Evolutionary conservation across 1,140 invertebrate species (phyloP).

Genomic region (Drosophila tsacasi): DNA sequence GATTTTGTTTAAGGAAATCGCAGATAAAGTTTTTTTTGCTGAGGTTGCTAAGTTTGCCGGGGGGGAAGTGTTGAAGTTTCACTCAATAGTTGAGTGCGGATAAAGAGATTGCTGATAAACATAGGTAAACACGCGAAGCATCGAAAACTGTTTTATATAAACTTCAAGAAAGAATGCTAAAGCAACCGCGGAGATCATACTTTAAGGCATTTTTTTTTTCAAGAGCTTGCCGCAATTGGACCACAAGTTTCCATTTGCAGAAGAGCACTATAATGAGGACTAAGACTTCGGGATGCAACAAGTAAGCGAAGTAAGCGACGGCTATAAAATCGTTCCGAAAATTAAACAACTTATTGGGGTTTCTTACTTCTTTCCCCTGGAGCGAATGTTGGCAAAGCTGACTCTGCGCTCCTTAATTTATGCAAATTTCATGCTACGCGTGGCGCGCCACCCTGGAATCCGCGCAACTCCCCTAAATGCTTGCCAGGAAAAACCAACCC

Average conservation of each 20-base stretch:
- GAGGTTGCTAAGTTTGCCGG: conserved; percentile 3
- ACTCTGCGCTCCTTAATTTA: conserved; percentile 69
- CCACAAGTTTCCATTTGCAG: conserved; percentile 38
- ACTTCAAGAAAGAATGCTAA: conserved; percentile 9
- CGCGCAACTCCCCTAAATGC: background rate
- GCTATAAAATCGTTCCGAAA: conserved; percentile 70
- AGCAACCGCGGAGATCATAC: background rate
- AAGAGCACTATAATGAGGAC: conserved; percentile 25
- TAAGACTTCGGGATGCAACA: conserved; percentile 54
- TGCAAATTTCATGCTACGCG: conserved; percentile 80
- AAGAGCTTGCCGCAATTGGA: conserved; percentile 5
- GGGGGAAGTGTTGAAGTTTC: conserved; percentile 4
- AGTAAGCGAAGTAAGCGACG: conserved; percentile 54
- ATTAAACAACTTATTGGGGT: conserved; percentile 74
- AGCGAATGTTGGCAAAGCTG: conserved; percentile 39
- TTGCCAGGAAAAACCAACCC: background rate
- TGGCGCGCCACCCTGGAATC: conserved; percentile 41
- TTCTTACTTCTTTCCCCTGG: conserved; percentile 16
- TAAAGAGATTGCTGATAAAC: conserved; percentile 20
- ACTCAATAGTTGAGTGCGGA: conserved; percentile 2
- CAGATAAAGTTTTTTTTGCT: conserved; percentile 31
- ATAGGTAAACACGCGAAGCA: background rate
- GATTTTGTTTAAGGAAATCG: conserved; percentile 19
- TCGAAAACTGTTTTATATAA: conserved; percentile 8
- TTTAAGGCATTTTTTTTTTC: conserved; percentile 1